Evolutionary conservation across 2,888 invertebrate genomes (phyloP).

Genomic region (Marronus borbonicus): DNA sequence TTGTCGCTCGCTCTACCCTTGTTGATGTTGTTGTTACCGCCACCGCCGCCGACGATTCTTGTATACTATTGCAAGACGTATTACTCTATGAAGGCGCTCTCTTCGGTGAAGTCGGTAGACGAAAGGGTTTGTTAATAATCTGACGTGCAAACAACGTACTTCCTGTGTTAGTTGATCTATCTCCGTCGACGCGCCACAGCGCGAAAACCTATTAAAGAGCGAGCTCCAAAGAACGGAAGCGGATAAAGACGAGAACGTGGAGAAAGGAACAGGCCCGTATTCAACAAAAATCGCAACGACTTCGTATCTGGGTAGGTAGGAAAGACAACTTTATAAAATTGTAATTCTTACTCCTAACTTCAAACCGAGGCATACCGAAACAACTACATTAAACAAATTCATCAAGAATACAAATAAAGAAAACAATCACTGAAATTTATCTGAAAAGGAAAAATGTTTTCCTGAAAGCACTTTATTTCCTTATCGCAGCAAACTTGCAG

Average conservation of each 20-base stretch:
- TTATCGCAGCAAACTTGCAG: no score
- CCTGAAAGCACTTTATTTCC: no score
- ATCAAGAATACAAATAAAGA: no score
- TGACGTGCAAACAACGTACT: constrained; percentile 60
- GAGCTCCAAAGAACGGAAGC: not conserved
- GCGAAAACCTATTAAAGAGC: constrained; percentile 10
- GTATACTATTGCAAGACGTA: not conserved
- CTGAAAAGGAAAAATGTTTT: no score
- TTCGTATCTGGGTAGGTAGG: no score
- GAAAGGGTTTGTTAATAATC: constrained; percentile 63
- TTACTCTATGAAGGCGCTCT: constrained; percentile 60
- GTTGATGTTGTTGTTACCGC: constrained; percentile 31
- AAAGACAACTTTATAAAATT: no score
- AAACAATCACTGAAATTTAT: no score
- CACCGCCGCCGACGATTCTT: not conserved
- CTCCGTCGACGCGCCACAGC: constrained; percentile 32
- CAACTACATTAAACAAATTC: no score
- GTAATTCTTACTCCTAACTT: no score
- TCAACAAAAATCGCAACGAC: not conserved
- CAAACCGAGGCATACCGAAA: no score
- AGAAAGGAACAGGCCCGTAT: constrained; percentile 17
- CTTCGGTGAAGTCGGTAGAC: constrained; percentile 53
- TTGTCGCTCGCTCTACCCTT: constrained; percentile 52
- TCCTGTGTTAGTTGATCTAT: constrained; percentile 47
- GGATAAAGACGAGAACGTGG: constrained; percentile 22